Base-by-base conservation (phyloP, 2,797 vertebrate genomes). In the Sebastes steindachneri region DNA sequence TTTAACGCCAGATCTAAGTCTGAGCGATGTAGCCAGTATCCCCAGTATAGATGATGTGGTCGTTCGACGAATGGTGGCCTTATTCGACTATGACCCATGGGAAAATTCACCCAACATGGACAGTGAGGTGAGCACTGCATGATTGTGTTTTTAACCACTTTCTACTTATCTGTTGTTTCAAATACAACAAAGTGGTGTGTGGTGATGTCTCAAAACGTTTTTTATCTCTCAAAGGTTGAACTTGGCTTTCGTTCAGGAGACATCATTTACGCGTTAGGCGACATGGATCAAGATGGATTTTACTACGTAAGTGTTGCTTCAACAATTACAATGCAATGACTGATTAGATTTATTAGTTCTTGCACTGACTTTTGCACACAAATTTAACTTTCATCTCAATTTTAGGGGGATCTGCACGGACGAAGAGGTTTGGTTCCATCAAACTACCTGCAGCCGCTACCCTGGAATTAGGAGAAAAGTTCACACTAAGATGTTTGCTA, bases 251-350 rank as follows among this genome's bases (percentile, higher is more conserved):
- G 76, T 71, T 96, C 97, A 0, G 98, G 98, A 45, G 98, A 99
- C 9, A n/a, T 98, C 67, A 98, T 99, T 37, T 98, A 96, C n/a
- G 97, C 98, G 71, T 95, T 97, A 25, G 97, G 97, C 6, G 95
- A 95, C 80, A 97, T 99, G 97, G 98, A 99, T 4, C 95, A 96
- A 53, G 98, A 99, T 54, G 98, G 98, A 11, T 99, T 99, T 95
- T 99, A 97, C 91, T 97, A 95, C 37, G 98, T 99, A 89, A 97
- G 97, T 91, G 64, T 58, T 29, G 17, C 6, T 26, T 82, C 9
- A 59, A 33, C 25, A 35, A 3, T 15, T 53, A n/a, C 7, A 37
- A 2, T 21, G 8, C 25, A 70, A 11, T 19, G 2, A 14, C 4
- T 63, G 1, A 3, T 71, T 21, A 15, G 4, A 66, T 1, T n/a